Evolutionary conservation across 2,797 vertebrate species (phyloP).

Genomic region (Sebastes itinus): DNA sequence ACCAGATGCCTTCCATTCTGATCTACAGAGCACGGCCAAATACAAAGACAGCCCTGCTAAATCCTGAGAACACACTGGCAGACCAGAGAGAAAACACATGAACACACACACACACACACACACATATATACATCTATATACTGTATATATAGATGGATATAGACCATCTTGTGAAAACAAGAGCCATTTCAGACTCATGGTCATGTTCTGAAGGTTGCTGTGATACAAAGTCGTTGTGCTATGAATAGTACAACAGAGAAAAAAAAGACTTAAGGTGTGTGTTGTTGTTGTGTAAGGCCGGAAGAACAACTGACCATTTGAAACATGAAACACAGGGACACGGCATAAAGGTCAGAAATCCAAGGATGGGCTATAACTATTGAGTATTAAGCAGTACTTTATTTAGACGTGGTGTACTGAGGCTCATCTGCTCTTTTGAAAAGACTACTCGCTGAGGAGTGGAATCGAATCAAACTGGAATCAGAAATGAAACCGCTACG

Average conservation of each 20-base stretch:
- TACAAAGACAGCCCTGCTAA: constrained; percentile 26
- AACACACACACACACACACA: not conserved
- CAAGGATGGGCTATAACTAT: not conserved
- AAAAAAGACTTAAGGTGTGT: not conserved
- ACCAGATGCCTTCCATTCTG: constrained; percentile 43
- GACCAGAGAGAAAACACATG: constrained; percentile 14
- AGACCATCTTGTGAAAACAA: constrained; percentile 10
- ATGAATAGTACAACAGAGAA: constrained; percentile 20
- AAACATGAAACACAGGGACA: constrained; percentile 22
- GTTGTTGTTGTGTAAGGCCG: not conserved
- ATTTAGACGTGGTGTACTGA: not conserved
- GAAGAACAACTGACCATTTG: constrained; percentile 19
- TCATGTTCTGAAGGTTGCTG: constrained; percentile 39
- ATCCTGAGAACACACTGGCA: constrained; percentile 29
- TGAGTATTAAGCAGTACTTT: constrained; percentile 1
- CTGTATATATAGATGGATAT: not conserved
- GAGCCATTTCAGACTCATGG: constrained; percentile 7
- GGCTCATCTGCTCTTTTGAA: not conserved
- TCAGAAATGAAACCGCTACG: not conserved
- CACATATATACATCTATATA: not conserved
- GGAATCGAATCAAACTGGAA: not conserved
- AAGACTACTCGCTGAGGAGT: not conserved
- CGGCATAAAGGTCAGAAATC: constrained; percentile 27
- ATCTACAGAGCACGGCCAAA: constrained; percentile 29
- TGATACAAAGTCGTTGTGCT: constrained; percentile 41